A percentile compares a stretch with the other conserved stretches of the same genome.
Conservation (phyloP, 2,888 invertebrate species). For the Lumbricus terrestris region DNA sequence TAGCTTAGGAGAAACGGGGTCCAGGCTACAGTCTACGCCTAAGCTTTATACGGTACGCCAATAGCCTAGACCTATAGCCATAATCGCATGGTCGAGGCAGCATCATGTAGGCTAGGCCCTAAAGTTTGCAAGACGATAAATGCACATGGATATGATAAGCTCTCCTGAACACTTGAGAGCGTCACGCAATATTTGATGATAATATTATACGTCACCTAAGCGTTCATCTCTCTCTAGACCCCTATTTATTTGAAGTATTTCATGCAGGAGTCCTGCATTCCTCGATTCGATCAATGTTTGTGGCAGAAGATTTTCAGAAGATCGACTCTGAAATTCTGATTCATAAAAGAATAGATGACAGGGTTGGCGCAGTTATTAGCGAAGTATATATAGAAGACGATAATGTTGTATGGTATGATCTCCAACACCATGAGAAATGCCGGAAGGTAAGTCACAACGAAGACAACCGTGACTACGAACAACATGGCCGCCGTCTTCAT, state of each 20-base stretch:
- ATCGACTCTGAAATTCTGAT: constrained; percentile 51
- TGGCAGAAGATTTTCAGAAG: background rate
- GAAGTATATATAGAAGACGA: constrained; percentile 57
- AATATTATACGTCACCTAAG: background rate
- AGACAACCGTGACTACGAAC: constrained; percentile 56
- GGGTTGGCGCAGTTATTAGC: constrained; percentile 58
- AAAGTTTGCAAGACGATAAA: too few relatives aligned
- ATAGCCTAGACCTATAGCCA: too few relatives aligned
- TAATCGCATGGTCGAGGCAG: too few relatives aligned
- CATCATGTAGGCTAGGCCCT: too few relatives aligned
- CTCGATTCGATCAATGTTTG: background rate
- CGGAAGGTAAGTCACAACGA: constrained; percentile 55
- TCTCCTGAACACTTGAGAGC: background rate
- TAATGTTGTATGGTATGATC: constrained; percentile 42
- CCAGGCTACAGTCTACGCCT: too few relatives aligned
- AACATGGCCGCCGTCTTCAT: constrained; percentile 57
- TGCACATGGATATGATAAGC: background rate
- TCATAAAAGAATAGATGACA: constrained; percentile 58
- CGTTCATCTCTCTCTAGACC: too few relatives aligned
- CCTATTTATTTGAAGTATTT: background rate
- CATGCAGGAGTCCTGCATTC: background rate
- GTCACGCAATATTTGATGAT: background rate
- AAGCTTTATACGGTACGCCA: too few relatives aligned
- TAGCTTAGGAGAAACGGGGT: too few relatives aligned
- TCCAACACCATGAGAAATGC: constrained; percentile 50